These are phyloP conservation scores for Pygocentrus nattereri DNA, from an alignment of 2,797 vertebrate species.

Conservation along the genomic window DNA sequence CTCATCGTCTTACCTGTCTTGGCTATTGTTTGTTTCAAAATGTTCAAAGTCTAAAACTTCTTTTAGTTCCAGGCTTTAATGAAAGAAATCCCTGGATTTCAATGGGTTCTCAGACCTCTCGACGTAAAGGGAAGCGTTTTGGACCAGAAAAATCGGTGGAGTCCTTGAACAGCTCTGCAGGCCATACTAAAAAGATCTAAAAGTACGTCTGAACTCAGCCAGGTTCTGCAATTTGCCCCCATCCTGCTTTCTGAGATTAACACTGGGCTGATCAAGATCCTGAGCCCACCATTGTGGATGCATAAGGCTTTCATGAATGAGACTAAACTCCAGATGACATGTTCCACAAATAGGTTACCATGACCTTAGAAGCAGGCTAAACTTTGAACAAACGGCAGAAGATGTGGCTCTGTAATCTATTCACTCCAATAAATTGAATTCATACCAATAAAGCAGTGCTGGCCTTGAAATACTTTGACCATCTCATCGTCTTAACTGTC, in stretches of 20 bases:
- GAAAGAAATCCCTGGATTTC: too few relatives aligned
- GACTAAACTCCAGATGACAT: constrained; percentile 20
- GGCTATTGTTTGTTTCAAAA: too few relatives aligned
- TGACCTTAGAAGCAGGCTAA: constrained; percentile 22
- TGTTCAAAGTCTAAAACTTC: too few relatives aligned
- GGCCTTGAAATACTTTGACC: too few relatives aligned
- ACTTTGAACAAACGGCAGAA: constrained; percentile 35
- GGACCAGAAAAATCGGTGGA: too few relatives aligned
- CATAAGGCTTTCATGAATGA: not conserved
- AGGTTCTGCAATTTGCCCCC: not conserved
- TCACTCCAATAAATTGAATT: constrained; percentile 48
- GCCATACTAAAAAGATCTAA: not conserved
- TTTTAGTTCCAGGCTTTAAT: too few relatives aligned
- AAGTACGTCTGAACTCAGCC: not conserved
- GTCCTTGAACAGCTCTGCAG: too few relatives aligned
- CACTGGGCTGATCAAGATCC: not conserved
- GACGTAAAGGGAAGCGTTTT: too few relatives aligned
- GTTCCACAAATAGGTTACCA: constrained; percentile 25
- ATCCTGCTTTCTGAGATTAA: not conserved
- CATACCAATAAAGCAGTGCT: constrained; percentile 7
- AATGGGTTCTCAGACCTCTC: too few relatives aligned
- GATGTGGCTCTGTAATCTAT: constrained; percentile 46
- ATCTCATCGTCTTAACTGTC: too few relatives aligned
- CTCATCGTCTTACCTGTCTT: too few relatives aligned
- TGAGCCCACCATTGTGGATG: not conserved